Evolutionary conservation across 2,888 invertebrate species (phyloP).

Genomic region (Heterodera filipjevi): DNA sequence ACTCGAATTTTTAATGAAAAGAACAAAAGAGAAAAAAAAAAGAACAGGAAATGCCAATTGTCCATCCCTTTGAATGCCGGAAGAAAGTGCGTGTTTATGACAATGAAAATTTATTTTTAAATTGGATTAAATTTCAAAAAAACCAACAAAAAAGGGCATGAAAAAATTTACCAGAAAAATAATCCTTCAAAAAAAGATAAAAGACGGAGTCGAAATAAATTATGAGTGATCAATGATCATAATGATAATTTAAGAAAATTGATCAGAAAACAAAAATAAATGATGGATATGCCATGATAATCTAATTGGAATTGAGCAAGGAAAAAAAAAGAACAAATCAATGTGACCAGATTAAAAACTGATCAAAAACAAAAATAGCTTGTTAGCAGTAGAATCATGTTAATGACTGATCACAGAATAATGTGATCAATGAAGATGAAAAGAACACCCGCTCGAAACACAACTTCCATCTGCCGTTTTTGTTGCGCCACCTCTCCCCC

Average conservation of each 20-base stretch:
- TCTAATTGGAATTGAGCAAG: background rate
- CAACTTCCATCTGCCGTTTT: no score
- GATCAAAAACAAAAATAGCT: no score
- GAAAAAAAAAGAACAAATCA: no score
- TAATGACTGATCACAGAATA: background rate
- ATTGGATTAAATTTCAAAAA: background rate
- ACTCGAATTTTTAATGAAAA: background rate
- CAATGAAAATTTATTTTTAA: background rate
- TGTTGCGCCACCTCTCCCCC: background rate
- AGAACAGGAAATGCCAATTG: background rate
- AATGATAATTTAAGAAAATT: no score
- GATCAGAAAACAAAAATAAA: background rate
- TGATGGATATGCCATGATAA: background rate
- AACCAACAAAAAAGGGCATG: background rate
- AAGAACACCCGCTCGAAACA: background rate
- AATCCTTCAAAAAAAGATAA: no score
- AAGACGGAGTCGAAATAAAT: no score
- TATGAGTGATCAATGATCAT: no score
- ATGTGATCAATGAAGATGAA: background rate
- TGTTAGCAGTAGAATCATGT: no score
- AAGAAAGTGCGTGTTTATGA: constrained; percentile 9
- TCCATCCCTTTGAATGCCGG: background rate
- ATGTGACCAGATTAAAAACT: no score
- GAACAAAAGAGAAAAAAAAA: background rate
- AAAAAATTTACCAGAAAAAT: background rate